Conservation (phyloP, 2,888 invertebrate genomes). For the Ornithoptera priamus region DNA sequence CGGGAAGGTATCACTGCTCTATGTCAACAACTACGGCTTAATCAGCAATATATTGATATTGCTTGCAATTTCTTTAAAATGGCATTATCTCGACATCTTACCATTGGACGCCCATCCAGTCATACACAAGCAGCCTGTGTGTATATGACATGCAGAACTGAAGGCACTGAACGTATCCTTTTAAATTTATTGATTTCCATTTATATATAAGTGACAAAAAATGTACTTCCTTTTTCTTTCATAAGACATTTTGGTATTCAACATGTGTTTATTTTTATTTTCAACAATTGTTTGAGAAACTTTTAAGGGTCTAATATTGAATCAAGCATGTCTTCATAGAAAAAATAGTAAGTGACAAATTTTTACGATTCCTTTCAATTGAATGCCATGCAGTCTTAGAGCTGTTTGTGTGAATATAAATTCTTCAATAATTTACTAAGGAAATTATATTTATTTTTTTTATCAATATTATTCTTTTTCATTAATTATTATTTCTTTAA, state of each 20-base stretch:
- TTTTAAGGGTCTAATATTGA: too few relatives aligned
- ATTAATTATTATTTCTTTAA: constrained; percentile 51
- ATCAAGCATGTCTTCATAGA: too few relatives aligned
- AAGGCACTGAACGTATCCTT: constrained; percentile 96
- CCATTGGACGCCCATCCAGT: constrained; percentile 93
- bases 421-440: too few relatives aligned
- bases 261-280: too few relatives aligned
- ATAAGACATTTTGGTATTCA: not conserved
- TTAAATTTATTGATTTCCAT: constrained; percentile 34
- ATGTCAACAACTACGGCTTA: constrained; percentile 92
- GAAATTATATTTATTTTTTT: not conserved
- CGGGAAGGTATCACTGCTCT: constrained; percentile 90
- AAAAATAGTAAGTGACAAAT: too few relatives aligned
- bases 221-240: not conserved
- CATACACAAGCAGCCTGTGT: constrained; percentile 98
- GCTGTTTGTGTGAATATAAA: too few relatives aligned
- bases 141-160: constrained; percentile 97
- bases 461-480: not conserved
- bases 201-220: not conserved
- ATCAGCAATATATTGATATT: constrained; percentile 94
- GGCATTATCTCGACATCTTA: constrained; percentile 90
- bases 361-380: too few relatives aligned
- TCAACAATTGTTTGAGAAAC: too few relatives aligned
- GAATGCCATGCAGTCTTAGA: too few relatives aligned
- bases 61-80: constrained; percentile 97